These are phyloP conservation scores for Parapsyche elsis DNA, from an alignment of 1,140 invertebrate species.

Conservation along the genomic window DNA sequence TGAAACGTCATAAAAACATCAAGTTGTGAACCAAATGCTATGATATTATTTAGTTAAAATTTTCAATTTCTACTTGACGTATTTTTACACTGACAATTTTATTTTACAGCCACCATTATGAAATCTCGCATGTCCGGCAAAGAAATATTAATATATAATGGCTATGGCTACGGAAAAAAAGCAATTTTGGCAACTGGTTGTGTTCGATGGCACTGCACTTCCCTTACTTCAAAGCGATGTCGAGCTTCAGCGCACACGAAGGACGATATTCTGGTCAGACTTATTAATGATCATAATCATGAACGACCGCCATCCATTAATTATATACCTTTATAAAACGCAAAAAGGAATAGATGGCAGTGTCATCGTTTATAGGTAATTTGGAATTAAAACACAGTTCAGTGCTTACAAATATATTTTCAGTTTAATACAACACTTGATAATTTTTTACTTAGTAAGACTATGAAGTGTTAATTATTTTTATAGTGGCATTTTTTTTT, in stretches of 20 bases:
- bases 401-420: too few species aligned
- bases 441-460: too few species aligned
- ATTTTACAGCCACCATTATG: not conserved
- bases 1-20: too few species aligned
- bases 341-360: not conserved
- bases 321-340: not conserved
- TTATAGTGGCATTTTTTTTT: too few species aligned
- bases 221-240: not conserved
- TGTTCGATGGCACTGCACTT: not conserved
- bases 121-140: not conserved
- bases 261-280: not conserved
- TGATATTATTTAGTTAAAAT: too few species aligned
- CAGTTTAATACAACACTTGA: too few species aligned
- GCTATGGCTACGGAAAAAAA: not conserved
- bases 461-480: too few species aligned
- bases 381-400: too few species aligned
- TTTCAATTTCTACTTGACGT: too few species aligned
- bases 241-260: not conserved
- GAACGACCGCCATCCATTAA: not conserved
- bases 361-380: too few species aligned
- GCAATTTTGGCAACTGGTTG: not conserved
- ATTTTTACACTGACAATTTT: too few species aligned
- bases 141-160: not conserved
- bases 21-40: too few species aligned
- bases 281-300: not conserved